Evolutionary conservation across 2,113 vertebrate genomes (phyloP).

Genomic region (Nannobrachium achirus): DNA sequence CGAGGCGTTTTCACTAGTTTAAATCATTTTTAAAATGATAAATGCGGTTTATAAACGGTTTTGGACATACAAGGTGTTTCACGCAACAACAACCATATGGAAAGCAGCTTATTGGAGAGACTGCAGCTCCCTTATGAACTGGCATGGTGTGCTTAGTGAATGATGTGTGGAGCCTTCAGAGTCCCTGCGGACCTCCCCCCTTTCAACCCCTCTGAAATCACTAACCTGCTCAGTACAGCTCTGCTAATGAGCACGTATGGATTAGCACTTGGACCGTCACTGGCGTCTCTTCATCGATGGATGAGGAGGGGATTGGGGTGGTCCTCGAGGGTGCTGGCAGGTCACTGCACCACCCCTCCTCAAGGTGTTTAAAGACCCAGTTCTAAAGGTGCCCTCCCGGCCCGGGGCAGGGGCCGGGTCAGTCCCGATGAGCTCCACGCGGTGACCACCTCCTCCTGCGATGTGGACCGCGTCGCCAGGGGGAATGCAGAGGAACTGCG

Average conservation of each 20-base stretch:
- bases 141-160: neutral
- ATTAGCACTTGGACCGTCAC: conserved; percentile 40
- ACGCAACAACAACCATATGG: too few relatives aligned
- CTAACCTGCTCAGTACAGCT: conserved; percentile 12
- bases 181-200: neutral
- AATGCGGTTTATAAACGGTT: too few relatives aligned
- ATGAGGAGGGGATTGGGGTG: neutral
- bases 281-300: conserved; percentile 46
- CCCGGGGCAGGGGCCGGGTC: conserved; percentile 28
- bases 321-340: conserved; percentile 35
- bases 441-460: conserved; percentile 23
- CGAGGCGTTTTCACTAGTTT: too few relatives aligned
- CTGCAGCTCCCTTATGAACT: neutral
- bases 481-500: neutral
- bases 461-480: conserved; percentile 14
- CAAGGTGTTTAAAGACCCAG: conserved; percentile 19
- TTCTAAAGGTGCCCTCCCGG: conserved; percentile 26
- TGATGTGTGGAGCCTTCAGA: neutral
- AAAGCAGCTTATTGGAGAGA: neutral
- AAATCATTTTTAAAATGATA: too few relatives aligned
- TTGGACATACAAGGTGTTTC: too few relatives aligned
- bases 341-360: conserved; percentile 12
- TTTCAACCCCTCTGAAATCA: conserved; percentile 23
- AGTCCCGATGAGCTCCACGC: neutral
- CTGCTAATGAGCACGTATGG: conserved; percentile 56